Evolutionary conservation across 2,888 invertebrate genomes (phyloP).

Genomic region (Tethea ocularis): DNA sequence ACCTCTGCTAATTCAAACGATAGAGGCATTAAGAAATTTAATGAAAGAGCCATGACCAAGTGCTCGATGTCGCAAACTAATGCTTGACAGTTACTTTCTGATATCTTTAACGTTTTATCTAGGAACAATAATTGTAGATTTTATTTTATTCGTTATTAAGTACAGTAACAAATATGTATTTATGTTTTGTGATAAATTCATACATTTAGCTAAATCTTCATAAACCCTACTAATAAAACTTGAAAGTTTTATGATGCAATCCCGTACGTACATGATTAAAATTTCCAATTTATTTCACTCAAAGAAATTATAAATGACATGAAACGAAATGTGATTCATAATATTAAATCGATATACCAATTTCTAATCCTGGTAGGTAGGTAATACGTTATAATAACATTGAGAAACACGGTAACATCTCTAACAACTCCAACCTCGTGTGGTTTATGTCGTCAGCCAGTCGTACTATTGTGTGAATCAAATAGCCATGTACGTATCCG

Average conservation of each 20-base stretch:
- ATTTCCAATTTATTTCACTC: too few species aligned
- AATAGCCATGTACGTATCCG: neutral
- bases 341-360: neutral
- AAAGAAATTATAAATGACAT: too few species aligned
- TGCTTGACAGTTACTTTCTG: slow-evolving; percentile 3
- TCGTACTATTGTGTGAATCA: neutral
- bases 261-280: too few species aligned
- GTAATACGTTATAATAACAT: neutral
- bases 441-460: neutral
- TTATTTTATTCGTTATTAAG: neutral
- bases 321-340: neutral
- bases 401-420: neutral
- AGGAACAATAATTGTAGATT: too few species aligned
- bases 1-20: neutral
- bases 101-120: neutral
- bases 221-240: too few species aligned
- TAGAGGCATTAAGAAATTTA: neutral
- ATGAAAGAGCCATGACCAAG: slow-evolving; percentile 4
- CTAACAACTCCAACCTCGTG: neutral
- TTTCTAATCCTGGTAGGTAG: neutral
- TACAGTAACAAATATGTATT: too few species aligned
- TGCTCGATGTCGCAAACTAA: neutral
- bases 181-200: too few species aligned
- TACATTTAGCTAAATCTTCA: too few species aligned
- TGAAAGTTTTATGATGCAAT: too few species aligned